Base-by-base conservation (phyloP, 2,888 invertebrate genomes). In the Cheiracanthium punctorium region DNA sequence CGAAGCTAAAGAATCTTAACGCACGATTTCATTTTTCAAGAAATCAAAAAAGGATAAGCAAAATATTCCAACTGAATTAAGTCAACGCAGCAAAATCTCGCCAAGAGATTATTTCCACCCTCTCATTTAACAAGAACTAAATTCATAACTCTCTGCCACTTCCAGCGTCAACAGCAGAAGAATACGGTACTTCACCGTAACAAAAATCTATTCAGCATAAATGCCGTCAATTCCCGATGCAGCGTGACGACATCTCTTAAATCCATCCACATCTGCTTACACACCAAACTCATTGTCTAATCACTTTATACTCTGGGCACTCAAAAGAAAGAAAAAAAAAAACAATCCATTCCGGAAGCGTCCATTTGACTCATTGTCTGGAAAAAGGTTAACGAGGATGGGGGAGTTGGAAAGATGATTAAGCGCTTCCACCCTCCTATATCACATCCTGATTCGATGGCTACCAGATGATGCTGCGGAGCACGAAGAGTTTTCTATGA, bases 391-490 rank as follows among this genome's bases (percentile, higher is more conserved):
- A 58, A 58, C 58, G 58, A 58, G 58, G 58, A 58, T 58, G 58
- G 58, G 58, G 58, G 10, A 20, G 58, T 20, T 20, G 58, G 58
- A 12, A 17, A 48, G 58, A 58, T 58, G 58, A 58, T 58, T 58
- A 58, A 58, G 58, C 4, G 58, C 58, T 58, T 58, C 58, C 58
- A 20, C 58, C 24, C 58, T 48, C 17, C 43, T 48, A n/a, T n/a
- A 48, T 48, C 43, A 58, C 58, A 58, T 58, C 58, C 74, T 75
- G 75, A 75, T 70, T 75, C 82, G 74, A 81, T 81, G 74, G 74
- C 48, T 37, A 52, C 74, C 81, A 81, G 29, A 82, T 82, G 81
- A 81, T 65, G 69, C 32, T 43, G 17, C n/a, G 37, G 52, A 70
- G 64, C 37, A 20, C 12, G 58, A n/a, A 37, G 65, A 64, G 28